Conservation (phyloP, 2,113 vertebrate species). For the Hucho hucho region DNA sequence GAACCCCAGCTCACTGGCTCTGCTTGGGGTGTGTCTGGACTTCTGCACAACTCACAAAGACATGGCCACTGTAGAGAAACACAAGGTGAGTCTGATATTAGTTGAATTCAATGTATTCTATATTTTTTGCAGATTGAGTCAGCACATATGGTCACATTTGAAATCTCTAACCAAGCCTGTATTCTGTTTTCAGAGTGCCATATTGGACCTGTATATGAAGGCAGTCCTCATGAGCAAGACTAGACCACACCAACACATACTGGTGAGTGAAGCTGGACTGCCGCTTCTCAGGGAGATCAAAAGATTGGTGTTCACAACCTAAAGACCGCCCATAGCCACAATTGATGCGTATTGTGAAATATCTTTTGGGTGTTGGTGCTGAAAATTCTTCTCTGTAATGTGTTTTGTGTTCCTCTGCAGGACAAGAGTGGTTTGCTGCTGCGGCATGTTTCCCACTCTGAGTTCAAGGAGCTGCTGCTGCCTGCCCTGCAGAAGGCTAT, state of each 20-base stretch:
- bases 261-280: constrained; percentile 74
- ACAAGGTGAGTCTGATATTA: constrained; percentile 75
- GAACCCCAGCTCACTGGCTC: constrained; percentile 76
- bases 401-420: constrained; percentile 56
- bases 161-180: background rate
- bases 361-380: background rate
- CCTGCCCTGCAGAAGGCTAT: constrained; percentile 92
- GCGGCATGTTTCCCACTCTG: constrained; percentile 85
- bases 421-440: constrained; percentile 84
- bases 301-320: background rate
- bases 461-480: constrained; percentile 90
- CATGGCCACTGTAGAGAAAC: constrained; percentile 74
- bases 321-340: background rate
- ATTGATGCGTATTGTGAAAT: background rate
- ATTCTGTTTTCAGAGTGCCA: constrained; percentile 70
- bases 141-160: too few relatives aligned
- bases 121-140: too few relatives aligned
- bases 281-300: background rate
- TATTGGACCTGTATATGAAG: constrained; percentile 94
- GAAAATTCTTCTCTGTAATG: background rate
- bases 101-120: background rate
- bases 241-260: constrained; percentile 84
- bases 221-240: constrained; percentile 94
- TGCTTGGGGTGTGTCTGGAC: constrained; percentile 86
- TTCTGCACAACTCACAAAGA: constrained; percentile 88